Percentiles rank a stretch among this genome's conserved stretches.
Evolutionary conservation across 2,888 invertebrate genomes (phyloP).

Genomic region (Troglohyphantes excavatus): DNA sequence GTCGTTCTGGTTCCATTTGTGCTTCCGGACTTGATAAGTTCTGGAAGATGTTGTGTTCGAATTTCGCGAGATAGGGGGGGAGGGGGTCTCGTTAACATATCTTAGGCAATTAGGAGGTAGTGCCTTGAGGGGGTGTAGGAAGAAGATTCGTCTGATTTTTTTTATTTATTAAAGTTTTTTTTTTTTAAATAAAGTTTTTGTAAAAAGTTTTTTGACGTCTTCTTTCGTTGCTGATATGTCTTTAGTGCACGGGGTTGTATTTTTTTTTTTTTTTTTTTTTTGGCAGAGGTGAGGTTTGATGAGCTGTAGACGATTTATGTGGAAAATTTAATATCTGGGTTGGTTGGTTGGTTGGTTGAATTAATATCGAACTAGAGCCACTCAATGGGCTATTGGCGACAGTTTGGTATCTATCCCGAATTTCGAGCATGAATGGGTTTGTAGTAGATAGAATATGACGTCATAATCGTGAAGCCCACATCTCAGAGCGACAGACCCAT

Average conservation of each 20-base stretch:
- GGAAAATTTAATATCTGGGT: too few relatives aligned
- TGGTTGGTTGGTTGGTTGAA: too few relatives aligned
- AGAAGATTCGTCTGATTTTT: slow-evolving; percentile 70
- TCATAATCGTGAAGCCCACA: too few relatives aligned
- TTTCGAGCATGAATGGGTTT: too few relatives aligned
- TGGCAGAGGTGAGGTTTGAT: neutral
- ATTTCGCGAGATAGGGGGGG: slow-evolving; percentile 59
- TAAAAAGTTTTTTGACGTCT: slow-evolving; percentile 56
- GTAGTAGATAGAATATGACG: too few relatives aligned
- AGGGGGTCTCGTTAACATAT: slow-evolving; percentile 75
- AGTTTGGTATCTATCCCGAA: too few relatives aligned
- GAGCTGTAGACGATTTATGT: too few relatives aligned
- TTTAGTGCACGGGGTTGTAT: too few relatives aligned
- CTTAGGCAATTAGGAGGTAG: slow-evolving; percentile 75
- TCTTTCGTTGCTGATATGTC: neutral
- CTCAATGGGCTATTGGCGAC: too few relatives aligned
- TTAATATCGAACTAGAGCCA: too few relatives aligned
- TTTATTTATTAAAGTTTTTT: neutral
- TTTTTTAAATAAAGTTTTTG: slow-evolving; percentile 15
- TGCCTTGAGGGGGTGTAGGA: slow-evolving; percentile 46
- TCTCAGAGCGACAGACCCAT: too few relatives aligned
- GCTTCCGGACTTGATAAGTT: slow-evolving; percentile 74
- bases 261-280: neutral
- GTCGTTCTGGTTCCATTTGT: slow-evolving; percentile 67
- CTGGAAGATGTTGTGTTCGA: slow-evolving; percentile 75